Evolutionary conservation across 2,113 vertebrate genomes (phyloP).

Genomic region (Toxotes chatareus): DNA sequence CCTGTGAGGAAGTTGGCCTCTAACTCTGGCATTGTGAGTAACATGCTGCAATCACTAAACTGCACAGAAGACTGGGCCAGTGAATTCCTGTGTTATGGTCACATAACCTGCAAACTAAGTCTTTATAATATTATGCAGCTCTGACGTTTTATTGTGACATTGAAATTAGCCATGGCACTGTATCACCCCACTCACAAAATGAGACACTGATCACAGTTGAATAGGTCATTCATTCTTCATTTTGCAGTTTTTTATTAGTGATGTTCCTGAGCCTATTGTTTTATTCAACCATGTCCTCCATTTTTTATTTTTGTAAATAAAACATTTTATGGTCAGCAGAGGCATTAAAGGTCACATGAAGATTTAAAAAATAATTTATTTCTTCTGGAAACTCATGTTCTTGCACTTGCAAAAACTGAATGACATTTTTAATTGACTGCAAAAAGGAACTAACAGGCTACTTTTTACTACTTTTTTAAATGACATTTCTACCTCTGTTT

Average conservation of each 20-base stretch:
- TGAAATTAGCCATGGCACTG: not conserved
- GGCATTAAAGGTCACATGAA: not conserved
- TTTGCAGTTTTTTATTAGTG: not conserved
- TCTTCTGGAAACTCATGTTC: not conserved
- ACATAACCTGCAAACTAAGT: not conserved
- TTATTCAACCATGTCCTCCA: not conserved
- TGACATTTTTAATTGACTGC: too few relatives aligned
- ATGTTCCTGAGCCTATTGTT: not conserved
- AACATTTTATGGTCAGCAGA: not conserved
- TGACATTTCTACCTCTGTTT: not conserved
- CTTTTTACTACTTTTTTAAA: not conserved
- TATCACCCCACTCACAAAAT: not conserved
- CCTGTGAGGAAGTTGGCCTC: conserved; percentile 18
- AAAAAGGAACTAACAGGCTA: too few relatives aligned
- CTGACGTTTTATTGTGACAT: not conserved
- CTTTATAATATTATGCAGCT: not conserved
- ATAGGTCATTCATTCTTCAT: not conserved
- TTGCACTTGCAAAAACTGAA: not conserved
- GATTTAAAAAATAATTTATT: not conserved
- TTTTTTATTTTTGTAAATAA: not conserved
- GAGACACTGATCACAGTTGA: not conserved
- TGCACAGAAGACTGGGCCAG: not conserved
- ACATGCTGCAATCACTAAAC: not conserved
- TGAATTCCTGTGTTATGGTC: not conserved
- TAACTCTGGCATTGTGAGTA: not conserved